phyloP scores from a whole-genome alignment of 2,797 vertebrate genomes.

The Petrocephalus schoutedeni region DNA sequence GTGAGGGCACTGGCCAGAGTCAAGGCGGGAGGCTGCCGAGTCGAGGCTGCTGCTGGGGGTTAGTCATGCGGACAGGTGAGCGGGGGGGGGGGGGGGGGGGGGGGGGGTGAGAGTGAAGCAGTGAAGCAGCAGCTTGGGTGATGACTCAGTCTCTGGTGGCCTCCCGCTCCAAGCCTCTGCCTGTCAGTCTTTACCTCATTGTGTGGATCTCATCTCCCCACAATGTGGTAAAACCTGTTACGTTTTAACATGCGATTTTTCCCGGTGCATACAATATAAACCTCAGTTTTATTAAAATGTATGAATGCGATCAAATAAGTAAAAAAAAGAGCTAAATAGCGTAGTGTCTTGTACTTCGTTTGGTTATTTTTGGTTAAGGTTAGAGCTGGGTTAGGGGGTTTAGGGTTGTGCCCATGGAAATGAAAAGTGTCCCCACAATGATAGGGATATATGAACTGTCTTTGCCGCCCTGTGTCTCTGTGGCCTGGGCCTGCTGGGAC shows the following conservation, averaged over 20 bases:
- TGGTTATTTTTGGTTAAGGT: background rate
- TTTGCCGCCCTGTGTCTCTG: background rate
- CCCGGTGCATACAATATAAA: background rate
- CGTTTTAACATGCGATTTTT: background rate
- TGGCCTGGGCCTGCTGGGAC: background rate
- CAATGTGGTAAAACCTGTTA: too few relatives aligned
- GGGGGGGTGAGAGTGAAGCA: background rate
- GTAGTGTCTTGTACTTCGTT: too few relatives aligned
- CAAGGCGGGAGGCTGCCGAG: background rate
- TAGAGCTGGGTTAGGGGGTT: too few relatives aligned
- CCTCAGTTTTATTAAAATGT: background rate
- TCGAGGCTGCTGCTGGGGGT: background rate
- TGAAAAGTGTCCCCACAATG: background rate
- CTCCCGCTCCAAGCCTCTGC: background rate
- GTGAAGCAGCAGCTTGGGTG: background rate
- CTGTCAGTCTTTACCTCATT: background rate
- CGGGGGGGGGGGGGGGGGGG: background rate
- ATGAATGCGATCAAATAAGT: too few relatives aligned
- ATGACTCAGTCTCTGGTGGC: conserved; percentile 4
- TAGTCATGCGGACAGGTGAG: background rate
- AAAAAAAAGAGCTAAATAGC: too few relatives aligned
- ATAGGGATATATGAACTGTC: background rate
- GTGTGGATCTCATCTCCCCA: background rate
- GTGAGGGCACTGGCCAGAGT: background rate
- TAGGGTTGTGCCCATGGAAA: too few relatives aligned